Evolutionary conservation across 53 echinoderm and acorn worm species (phyloP).

Genomic region (Stichopus horrens): DNA sequence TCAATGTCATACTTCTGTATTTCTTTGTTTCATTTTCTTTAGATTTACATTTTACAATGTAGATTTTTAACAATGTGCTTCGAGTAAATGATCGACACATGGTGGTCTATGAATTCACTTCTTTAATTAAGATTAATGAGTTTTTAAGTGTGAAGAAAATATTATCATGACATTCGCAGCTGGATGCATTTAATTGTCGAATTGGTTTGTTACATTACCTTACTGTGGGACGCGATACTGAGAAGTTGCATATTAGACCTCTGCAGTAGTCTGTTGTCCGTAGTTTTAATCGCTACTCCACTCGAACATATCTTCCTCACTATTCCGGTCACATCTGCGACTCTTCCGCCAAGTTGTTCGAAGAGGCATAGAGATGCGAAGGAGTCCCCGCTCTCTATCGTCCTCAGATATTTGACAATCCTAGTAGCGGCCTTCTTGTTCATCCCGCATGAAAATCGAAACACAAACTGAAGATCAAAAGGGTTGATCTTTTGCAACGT

Average conservation of each 20-base stretch:
- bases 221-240: not conserved
- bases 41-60: no score
- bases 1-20: no score
- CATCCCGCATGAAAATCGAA: not conserved
- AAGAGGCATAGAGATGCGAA: not conserved
- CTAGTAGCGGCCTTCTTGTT: not conserved
- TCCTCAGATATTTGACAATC: not conserved
- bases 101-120: no score
- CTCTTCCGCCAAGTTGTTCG: not conserved
- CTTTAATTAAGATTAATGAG: no score
- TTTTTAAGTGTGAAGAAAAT: no score
- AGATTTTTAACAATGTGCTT: no score
- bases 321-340: not conserved
- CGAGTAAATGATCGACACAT: no score
- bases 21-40: no score
- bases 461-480: not conserved
- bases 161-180: no score
- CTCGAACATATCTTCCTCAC: not conserved
- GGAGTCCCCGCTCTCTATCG: not conserved
- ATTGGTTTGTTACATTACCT: not conserved
- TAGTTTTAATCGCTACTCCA: not conserved
- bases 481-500: not conserved
- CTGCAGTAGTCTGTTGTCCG: not conserved
- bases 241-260: not conserved
- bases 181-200: no score